Conservation (phyloP, 2,113 vertebrate species). For the Ranitomeya imitator region DNA sequence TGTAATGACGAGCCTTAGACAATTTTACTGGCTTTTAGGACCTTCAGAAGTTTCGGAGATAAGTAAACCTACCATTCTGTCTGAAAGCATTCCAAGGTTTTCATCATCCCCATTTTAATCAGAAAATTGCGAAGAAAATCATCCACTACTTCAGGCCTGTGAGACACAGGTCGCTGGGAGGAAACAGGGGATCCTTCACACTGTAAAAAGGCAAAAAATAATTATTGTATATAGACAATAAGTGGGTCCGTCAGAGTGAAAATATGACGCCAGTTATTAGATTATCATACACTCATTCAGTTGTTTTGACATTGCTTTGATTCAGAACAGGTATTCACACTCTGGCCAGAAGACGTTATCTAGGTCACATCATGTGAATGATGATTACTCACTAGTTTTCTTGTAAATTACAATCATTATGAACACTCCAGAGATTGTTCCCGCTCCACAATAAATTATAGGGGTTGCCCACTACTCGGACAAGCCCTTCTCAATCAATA, state of each 20-base stretch:
- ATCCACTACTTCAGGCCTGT: constrained; percentile 74
- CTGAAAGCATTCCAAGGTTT: constrained; percentile 89
- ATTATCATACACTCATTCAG: not conserved
- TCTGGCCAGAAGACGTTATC: not conserved
- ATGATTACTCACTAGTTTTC: not conserved
- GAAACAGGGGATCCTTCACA: constrained; percentile 59
- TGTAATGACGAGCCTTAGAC: constrained; percentile 1
- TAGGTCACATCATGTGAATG: not conserved
- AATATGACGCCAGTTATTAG: not conserved
- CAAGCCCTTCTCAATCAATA: too few species aligned
- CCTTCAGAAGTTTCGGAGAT: constrained; percentile 5
- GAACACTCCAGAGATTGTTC: too few species aligned
- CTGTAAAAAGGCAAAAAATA: constrained; percentile 67
- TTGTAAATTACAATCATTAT: not conserved
- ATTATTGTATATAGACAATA: not conserved
- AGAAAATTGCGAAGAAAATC: constrained; percentile 89
- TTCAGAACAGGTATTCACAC: not conserved
- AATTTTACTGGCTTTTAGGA: constrained; percentile 24
- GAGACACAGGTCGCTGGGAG: constrained; percentile 51
- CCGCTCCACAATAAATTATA: too few species aligned
- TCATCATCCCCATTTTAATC: constrained; percentile 82
- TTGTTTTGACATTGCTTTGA: not conserved
- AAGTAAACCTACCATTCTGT: constrained; percentile 81
- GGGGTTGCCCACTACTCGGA: too few species aligned
- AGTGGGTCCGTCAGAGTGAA: not conserved